Conservation (phyloP, 2,113 vertebrate species). For the Sinocyclocheilus anophthalmus region DNA sequence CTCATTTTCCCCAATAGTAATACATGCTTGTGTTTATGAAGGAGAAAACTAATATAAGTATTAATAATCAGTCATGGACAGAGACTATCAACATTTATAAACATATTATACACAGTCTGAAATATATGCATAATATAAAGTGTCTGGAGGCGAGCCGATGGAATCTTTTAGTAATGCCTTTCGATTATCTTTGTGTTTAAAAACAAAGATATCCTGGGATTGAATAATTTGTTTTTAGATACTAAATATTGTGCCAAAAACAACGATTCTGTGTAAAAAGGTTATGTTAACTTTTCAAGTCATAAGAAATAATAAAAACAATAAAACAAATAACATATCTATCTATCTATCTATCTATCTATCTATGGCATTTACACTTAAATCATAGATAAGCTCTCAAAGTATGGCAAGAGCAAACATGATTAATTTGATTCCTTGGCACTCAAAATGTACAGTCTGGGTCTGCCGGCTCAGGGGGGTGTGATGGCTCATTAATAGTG, state of each 20-base stretch:
- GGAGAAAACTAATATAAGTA: neutral
- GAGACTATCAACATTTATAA: neutral
- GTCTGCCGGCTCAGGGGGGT: neutral
- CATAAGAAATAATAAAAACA: neutral
- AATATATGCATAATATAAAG: neutral
- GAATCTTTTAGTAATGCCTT: neutral
- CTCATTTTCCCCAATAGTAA: neutral
- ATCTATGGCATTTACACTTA: neutral
- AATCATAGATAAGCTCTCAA: slow-evolving; percentile 32
- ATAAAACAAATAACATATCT: neutral
- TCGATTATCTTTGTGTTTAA: neutral
- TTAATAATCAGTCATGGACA: neutral
- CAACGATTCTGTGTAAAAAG: neutral
- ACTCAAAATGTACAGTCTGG: slow-evolving; percentile 28
- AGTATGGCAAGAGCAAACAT: slow-evolving; percentile 26
- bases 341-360: too few relatives aligned
- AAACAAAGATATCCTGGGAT: slow-evolving; percentile 27
- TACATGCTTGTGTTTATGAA: slow-evolving; percentile 15
- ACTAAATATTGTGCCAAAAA: slow-evolving; percentile 29
- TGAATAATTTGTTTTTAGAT: slow-evolving; percentile 8
- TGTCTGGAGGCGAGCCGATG: neutral
- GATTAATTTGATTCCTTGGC: slow-evolving; percentile 43
- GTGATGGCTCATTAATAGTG: slow-evolving; percentile 44
- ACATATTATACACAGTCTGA: neutral
- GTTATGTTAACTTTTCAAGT: neutral